Percentiles rank a stretch among this genome's conserved stretches.
phyloP scores from a whole-genome alignment of 2,888 invertebrate genomes.

The Dynastes maya region DNA sequence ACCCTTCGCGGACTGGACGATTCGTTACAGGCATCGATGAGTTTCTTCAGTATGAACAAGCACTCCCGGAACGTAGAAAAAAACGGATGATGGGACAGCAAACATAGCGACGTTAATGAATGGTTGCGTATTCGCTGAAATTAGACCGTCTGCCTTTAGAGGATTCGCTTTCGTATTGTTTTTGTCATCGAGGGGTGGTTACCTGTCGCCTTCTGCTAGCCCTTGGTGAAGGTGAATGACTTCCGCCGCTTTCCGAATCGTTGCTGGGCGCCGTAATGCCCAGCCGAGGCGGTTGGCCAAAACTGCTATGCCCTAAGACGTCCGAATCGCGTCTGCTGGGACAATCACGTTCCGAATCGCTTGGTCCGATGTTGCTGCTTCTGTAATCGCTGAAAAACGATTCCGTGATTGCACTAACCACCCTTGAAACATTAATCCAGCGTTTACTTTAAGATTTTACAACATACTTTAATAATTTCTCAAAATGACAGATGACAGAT shows the following conservation, averaged over 20 bases:
- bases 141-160: slow-evolving; percentile 53
- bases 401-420: neutral
- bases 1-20: slow-evolving; percentile 90
- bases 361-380: slow-evolving; percentile 90
- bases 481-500: too few species aligned
- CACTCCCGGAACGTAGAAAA: slow-evolving; percentile 99
- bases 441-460: too few species aligned
- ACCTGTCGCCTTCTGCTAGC: slow-evolving; percentile 87
- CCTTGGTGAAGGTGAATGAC: slow-evolving; percentile 89
- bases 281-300: slow-evolving; percentile 73
- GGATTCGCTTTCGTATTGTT: slow-evolving; percentile 7
- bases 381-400: slow-evolving; percentile 87
- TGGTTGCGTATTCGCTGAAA: slow-evolving; percentile 89
- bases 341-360: slow-evolving; percentile 91
- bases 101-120: slow-evolving; percentile 96
- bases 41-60: slow-evolving; percentile 93
- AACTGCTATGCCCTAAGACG: slow-evolving; percentile 53
- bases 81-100: slow-evolving; percentile 99
- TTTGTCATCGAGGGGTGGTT: slow-evolving; percentile 39
- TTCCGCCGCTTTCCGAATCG: slow-evolving; percentile 92
- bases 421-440: too few species aligned
- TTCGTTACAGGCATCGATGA: slow-evolving; percentile 98
- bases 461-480: too few species aligned
- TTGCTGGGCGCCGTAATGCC: slow-evolving; percentile 79
- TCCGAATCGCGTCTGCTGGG: slow-evolving; percentile 83